Percentiles rank a stretch among this genome's conserved stretches.
Conservation (phyloP, 2,888 invertebrate species). For the Sinotaia quadrata region DNA sequence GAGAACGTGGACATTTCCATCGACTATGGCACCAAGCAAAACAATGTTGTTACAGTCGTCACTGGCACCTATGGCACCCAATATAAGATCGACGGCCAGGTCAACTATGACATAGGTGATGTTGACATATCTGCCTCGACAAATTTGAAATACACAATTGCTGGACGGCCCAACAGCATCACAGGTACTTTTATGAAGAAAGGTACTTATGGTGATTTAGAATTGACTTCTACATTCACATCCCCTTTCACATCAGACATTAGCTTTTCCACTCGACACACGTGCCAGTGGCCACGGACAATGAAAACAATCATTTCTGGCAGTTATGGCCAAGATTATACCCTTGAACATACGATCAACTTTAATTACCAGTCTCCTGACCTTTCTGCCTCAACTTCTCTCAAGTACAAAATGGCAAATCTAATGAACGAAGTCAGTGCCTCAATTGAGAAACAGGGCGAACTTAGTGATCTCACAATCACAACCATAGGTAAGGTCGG, state of each 20-base stretch:
- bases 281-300: conserved; percentile 2
- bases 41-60: conserved; percentile 7
- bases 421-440: background rate
- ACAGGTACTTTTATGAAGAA: conserved; percentile 11
- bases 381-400: conserved; percentile 2
- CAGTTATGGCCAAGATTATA: conserved; percentile 17
- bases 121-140: conserved; percentile 17
- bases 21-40: conserved; percentile 2
- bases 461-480: conserved; percentile 6
- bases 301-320: conserved; percentile 14
- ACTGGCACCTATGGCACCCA: conserved; percentile 23
- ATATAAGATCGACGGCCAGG: conserved; percentile 13
- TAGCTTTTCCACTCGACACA: conserved; percentile 2
- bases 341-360: background rate
- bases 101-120: background rate
- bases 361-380: conserved; percentile 1
- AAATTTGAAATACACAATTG: conserved; percentile 27
- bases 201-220: conserved; percentile 3
- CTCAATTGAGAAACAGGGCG: conserved; percentile 11
- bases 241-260: conserved; percentile 19
- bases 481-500: background rate
- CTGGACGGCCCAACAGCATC: background rate
- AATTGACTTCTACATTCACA: background rate
- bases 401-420: conserved; percentile 23
- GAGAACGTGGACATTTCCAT: conserved; percentile 19